Evolutionary conservation across 2,113 vertebrate genomes (phyloP).

Genomic region (Picathartes gymnocephalus): DNA sequence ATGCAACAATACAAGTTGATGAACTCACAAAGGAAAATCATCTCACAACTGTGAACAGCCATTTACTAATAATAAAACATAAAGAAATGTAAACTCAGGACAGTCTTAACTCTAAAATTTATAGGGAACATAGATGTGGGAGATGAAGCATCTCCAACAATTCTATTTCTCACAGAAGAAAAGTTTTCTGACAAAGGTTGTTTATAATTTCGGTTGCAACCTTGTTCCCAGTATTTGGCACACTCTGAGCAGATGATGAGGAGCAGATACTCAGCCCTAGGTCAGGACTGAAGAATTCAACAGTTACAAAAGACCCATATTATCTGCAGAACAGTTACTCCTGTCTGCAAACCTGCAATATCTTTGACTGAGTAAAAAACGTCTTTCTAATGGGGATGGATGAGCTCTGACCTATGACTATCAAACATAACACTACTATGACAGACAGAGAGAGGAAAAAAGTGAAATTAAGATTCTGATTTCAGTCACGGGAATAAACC

Average conservation of each 20-base stretch:
- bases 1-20: conserved; percentile 38
- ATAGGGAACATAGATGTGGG: background rate
- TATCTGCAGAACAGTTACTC: background rate
- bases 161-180: background rate
- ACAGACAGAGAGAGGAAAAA: background rate
- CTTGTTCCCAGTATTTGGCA: background rate
- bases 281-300: background rate
- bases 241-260: background rate
- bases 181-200: background rate
- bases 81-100: conserved; percentile 24
- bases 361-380: conserved; percentile 19
- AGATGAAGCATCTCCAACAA: background rate
- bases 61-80: conserved; percentile 43
- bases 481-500: background rate
- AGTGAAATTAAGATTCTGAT: background rate
- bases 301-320: background rate
- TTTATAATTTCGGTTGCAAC: background rate
- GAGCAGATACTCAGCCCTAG: background rate
- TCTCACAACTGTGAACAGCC: conserved; percentile 10
- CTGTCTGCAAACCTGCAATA: background rate
- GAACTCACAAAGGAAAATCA: conserved; percentile 51
- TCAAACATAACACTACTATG: background rate
- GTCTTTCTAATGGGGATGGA: background rate
- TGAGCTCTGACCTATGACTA: background rate
- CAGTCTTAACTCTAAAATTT: background rate